Evolutionary conservation across 2,888 invertebrate species (phyloP).

Genomic region (Apamea anceps): DNA sequence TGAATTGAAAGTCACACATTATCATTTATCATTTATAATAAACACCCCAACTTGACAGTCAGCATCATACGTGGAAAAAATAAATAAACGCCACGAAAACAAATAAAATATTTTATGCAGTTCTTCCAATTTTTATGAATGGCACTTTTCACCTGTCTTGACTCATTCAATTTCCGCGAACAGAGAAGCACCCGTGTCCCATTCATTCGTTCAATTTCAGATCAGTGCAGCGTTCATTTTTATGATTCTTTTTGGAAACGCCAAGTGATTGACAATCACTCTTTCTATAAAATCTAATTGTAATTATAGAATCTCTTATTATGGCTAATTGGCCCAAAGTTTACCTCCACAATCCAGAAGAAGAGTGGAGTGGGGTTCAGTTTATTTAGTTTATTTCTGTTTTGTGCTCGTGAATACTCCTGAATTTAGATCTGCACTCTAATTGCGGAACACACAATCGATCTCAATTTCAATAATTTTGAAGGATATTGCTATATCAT

Average conservation of each 20-base stretch:
- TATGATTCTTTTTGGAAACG: conserved; percentile 3
- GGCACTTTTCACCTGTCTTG: conserved; percentile 16
- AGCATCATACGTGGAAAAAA: background rate
- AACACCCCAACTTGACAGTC: background rate
- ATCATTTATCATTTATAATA: too few species aligned
- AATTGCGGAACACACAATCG: too few species aligned
- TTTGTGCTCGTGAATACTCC: background rate
- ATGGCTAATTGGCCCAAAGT: background rate
- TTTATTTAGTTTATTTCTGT: background rate
- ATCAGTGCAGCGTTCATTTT: conserved; percentile 15
- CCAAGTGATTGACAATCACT: conserved; percentile 11
- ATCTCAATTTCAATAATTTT: too few species aligned
- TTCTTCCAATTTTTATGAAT: conserved; percentile 20
- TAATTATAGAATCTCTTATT: background rate
- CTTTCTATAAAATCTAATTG: background rate
- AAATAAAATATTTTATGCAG: conserved; percentile 16
- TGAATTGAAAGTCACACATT: background rate
- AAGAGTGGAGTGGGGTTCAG: background rate
- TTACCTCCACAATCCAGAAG: background rate
- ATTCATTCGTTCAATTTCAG: conserved; percentile 34
- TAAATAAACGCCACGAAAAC: background rate
- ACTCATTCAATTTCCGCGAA: conserved; percentile 48
- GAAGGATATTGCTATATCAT: too few species aligned
- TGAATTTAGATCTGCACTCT: background rate
- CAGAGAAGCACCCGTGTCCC: conserved; percentile 35